Percentiles rank a stretch among this genome's conserved stretches.
Evolutionary conservation across 1,140 invertebrate genomes (phyloP).

Genomic region (Nixonia krombeini): DNA sequence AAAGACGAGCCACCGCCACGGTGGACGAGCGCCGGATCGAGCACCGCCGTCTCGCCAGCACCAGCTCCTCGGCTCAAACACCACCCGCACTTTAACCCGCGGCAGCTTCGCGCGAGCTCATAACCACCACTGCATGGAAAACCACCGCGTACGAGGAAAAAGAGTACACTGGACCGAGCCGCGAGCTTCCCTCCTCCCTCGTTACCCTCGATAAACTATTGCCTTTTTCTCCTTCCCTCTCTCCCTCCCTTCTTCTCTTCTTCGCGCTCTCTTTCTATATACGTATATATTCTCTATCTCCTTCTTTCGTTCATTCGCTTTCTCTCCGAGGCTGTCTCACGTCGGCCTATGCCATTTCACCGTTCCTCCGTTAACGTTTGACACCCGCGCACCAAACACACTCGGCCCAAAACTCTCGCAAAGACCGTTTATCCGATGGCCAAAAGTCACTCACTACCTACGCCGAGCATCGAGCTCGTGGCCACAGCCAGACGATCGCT

Average conservation of each 20-base stretch:
- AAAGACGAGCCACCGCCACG: conserved; percentile 28
- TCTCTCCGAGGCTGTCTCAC: conserved; percentile 15
- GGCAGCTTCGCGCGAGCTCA: conserved; percentile 19
- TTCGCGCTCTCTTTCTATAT: too few species aligned
- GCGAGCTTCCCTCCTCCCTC: not conserved
- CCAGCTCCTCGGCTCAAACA: conserved; percentile 11
- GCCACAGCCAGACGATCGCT: conserved; percentile 69
- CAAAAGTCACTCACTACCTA: conserved; percentile 68
- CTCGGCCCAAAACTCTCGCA: conserved; percentile 10
- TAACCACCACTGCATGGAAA: conserved; percentile 35
- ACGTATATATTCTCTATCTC: not conserved
- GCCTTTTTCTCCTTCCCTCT: not conserved
- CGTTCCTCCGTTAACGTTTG: conserved; percentile 14
- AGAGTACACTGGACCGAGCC: not conserved
- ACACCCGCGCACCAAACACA: conserved; percentile 41
- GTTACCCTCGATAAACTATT: not conserved
- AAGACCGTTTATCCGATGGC: conserved; percentile 53
- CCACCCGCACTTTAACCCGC: conserved; percentile 43
- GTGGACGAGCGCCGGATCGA: not conserved
- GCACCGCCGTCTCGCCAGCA: not conserved
- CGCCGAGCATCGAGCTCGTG: conserved; percentile 69
- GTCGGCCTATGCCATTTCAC: conserved; percentile 11
- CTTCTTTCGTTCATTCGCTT: conserved; percentile 2
- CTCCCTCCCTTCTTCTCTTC: not conserved
- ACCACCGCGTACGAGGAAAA: too few species aligned